Evolutionary conservation across 1,140 invertebrate species (phyloP), one percentile per base, ranked within the genome.

Genomic region (Micrasema longulum): DNA sequence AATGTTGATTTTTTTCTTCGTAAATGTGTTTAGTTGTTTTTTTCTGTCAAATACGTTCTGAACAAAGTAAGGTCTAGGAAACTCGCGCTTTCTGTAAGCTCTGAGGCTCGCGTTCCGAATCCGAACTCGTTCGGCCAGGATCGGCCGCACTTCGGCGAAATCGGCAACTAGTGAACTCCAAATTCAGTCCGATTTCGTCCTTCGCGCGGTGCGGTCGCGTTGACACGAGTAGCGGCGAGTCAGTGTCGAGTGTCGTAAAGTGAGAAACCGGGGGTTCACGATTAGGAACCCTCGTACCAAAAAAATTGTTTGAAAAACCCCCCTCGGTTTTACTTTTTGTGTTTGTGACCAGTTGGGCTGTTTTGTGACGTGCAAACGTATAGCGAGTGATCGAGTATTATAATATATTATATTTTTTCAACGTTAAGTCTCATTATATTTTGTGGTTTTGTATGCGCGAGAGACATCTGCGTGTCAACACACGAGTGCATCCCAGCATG

Each of bases 151-250:
- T 31, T 31, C 7, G 26, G 26, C 26, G 7, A 31, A 31, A 7
- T 31, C 26, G 26, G 7, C n/a, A 31, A 31, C 3, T 31, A 4
- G 26, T 7, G 3, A 31, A 31, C 26, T 31, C 7, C 26, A 31
- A n/a, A 2, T 16, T 55, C 52, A 55, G 52, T 55, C n/a, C 26
- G 23, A 20, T 55, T 55, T 55, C 52, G 52, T 55, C 26, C 23
- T 26, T 55, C 14, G 52, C 14, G 2, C 3, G 23, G 52, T 31
- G 22, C 12, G 26, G 23, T 55, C 7, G 52, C 14, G 23, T 55
- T n/a, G 23, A 35, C 12, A 12, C n/a, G 43, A 35, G 3, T 6
- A 26, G 52, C 26, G 52, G 12, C 14, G 12, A 18, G 1, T 18
- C 47, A 6, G 16, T 16, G 18, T 7, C 9, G 35, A 55, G 52